Evolutionary conservation across 2,797 vertebrate genomes (phyloP).

Genomic region (Emydoidea blandingii): DNA sequence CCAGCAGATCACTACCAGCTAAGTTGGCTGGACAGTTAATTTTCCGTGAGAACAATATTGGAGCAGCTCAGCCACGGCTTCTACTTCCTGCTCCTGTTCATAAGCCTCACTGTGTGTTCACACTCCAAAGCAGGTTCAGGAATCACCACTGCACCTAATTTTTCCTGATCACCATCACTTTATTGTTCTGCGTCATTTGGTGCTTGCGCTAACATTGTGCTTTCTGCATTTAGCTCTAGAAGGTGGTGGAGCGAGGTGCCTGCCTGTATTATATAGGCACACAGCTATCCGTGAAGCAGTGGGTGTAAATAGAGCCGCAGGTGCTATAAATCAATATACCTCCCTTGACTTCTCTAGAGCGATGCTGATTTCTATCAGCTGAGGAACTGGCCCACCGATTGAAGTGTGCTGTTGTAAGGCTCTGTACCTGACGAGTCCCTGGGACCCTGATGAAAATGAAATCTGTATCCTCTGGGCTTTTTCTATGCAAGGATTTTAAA

Average conservation of each 20-base stretch:
- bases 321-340: rapidly evolving
- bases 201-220: background rate
- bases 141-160: rapidly evolving
- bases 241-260: background rate
- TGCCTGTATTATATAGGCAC: background rate
- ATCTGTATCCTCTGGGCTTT: rapidly evolving
- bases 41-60: background rate
- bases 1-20: background rate
- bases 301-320: background rate
- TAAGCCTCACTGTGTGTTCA: background rate
- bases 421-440: background rate
- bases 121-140: background rate
- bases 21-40: background rate
- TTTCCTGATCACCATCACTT: background rate
- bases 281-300: rapidly evolving
- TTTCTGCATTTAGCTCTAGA: background rate
- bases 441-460: background rate
- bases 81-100: background rate
- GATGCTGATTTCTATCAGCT: background rate
- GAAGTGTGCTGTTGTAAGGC: background rate
- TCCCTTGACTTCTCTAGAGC: background rate
- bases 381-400: background rate
- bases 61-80: background rate
- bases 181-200: background rate
- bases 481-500: background rate